Evolutionary conservation across 2,113 vertebrate species (phyloP).

Genomic region (Campylomormyrus tamandua): DNA sequence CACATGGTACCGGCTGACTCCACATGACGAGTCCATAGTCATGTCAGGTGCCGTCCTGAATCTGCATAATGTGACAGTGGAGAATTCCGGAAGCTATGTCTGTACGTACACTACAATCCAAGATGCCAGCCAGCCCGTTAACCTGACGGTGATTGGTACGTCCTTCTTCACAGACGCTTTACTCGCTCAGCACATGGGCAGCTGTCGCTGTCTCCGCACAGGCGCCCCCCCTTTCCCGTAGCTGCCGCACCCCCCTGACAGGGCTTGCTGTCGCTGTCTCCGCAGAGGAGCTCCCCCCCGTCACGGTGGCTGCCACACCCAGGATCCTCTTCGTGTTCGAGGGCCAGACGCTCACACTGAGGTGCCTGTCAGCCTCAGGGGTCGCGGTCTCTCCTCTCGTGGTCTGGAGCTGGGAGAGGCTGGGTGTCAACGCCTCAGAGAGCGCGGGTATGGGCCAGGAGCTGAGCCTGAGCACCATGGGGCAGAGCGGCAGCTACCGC

Average conservation of each 20-base stretch:
- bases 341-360: not conserved
- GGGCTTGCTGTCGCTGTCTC: not conserved
- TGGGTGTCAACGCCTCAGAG: not conserved
- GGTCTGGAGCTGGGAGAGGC: constrained; percentile 12
- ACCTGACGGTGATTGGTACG: not conserved
- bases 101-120: not conserved
- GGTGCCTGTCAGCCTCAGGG: not conserved
- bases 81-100: constrained; percentile 1
- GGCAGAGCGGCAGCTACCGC: not conserved
- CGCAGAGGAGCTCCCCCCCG: not conserved
- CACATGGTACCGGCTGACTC: not conserved
- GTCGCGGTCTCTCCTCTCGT: not conserved
- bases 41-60: not conserved
- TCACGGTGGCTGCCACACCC: not conserved
- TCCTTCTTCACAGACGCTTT: not conserved
- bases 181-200: not conserved
- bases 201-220: not conserved
- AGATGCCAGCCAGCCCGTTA: not conserved
- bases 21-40: too few species aligned
- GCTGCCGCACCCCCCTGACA: not conserved
- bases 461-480: not conserved
- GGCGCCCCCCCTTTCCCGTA: not conserved
- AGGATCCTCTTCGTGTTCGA: not conserved
- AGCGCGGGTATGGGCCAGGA: not conserved
- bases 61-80: not conserved